These are phyloP conservation scores for Apodemia hepburni DNA, from an alignment of 2,888 invertebrate genomes.

Conservation along the genomic window DNA sequence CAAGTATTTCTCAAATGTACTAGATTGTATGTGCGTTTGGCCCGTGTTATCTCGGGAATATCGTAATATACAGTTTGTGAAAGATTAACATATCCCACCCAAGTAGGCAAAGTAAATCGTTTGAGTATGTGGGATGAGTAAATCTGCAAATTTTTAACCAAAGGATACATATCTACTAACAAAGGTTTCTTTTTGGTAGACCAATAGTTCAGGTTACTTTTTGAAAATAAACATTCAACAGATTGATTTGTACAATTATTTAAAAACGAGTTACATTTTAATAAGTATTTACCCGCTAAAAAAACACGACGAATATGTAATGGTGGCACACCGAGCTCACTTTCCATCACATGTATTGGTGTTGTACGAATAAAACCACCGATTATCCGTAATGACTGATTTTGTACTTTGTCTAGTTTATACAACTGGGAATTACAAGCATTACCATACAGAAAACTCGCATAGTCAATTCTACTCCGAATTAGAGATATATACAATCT, in stretches of 20 bases:
- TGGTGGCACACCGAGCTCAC: not conserved
- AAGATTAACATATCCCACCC: not conserved
- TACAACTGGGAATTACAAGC: no score
- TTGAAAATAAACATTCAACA: not conserved
- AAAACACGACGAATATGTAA: not conserved
- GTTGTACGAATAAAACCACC: no score
- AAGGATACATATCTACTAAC: not conserved
- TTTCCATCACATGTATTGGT: not conserved
- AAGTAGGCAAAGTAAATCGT: not conserved
- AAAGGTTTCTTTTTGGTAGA: slow-evolving; percentile 1
- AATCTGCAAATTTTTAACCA: not conserved
- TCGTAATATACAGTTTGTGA: not conserved
- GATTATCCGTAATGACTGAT: no score
- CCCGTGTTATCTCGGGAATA: not conserved
- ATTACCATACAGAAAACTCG: no score
- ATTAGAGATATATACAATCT: not conserved
- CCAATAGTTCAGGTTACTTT: not conserved
- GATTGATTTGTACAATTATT: not conserved
- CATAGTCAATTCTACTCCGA: not conserved
- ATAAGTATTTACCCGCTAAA: not conserved
- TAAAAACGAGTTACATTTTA: not conserved
- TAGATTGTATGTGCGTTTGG: not conserved
- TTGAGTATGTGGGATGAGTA: not conserved
- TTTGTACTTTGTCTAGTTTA: no score
- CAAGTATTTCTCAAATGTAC: not conserved